These are phyloP conservation scores for Entelurus aequoreus DNA, from an alignment of 2,113 vertebrate species.

Conservation along the genomic window DNA sequence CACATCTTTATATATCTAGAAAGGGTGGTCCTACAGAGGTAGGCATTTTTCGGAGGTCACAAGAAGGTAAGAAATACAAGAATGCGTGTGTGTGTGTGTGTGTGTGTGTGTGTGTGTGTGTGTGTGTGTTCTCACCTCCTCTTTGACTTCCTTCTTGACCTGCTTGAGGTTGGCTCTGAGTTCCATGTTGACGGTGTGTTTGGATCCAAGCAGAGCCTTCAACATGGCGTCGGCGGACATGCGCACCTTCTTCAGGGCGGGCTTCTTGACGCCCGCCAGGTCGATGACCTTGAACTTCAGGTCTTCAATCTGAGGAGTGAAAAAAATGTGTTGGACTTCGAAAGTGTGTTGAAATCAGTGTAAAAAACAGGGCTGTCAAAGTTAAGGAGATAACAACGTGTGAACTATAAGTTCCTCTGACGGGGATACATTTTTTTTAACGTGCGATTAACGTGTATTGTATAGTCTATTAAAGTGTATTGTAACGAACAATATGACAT, in stretches of 20 bases:
- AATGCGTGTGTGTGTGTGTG: too few species aligned
- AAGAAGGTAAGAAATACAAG: too few species aligned
- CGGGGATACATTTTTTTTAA: too few species aligned
- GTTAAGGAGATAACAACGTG: too few species aligned
- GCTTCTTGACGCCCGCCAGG: conserved; percentile 91
- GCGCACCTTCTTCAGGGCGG: conserved; percentile 82
- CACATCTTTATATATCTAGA: too few species aligned
- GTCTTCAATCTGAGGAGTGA: conserved; percentile 80
- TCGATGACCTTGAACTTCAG: conserved; percentile 91
- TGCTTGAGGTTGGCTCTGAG: conserved; percentile 94
- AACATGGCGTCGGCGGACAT: conserved; percentile 96
- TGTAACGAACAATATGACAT: too few species aligned
- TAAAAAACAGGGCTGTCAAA: not conserved
- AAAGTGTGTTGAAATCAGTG: not conserved
- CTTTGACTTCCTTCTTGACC: conserved; percentile 96
- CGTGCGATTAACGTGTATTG: too few species aligned
- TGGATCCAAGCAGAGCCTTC: conserved; percentile 90
- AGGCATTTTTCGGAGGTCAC: too few species aligned
- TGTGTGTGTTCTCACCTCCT: conserved; percentile 71
- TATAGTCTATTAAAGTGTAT: too few species aligned
- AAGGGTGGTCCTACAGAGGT: too few species aligned
- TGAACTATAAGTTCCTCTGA: too few species aligned
- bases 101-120: too few species aligned
- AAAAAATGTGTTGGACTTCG: not conserved
- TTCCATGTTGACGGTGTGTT: conserved; percentile 95